Conservation (phyloP, 2,113 vertebrate genomes). For the Anseranas semipalmata region DNA sequence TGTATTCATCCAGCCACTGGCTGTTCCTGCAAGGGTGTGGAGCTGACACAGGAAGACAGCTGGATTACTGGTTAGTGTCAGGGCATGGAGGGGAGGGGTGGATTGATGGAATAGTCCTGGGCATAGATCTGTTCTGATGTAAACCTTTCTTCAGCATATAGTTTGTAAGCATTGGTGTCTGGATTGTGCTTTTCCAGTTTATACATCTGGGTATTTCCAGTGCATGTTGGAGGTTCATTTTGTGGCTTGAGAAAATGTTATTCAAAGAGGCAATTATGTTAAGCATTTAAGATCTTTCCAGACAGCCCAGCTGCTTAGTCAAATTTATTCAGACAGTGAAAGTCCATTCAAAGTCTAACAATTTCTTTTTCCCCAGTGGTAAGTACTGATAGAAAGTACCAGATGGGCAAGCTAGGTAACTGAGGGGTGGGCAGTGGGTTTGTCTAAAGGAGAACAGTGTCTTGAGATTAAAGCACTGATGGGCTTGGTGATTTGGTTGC, state of each 20-base stretch:
- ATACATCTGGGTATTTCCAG: neutral
- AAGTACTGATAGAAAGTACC: neutral
- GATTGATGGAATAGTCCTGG: neutral
- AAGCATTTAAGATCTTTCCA: neutral
- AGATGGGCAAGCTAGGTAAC: neutral
- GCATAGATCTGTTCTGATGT: neutral
- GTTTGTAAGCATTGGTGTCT: neutral
- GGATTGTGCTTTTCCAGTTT: neutral
- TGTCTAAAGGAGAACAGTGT: neutral
- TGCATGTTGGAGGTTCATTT: neutral
- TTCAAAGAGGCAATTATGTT: neutral
- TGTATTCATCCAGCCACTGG: neutral
- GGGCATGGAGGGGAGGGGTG: too few relatives aligned
- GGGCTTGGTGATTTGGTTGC: neutral
- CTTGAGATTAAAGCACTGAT: neutral
- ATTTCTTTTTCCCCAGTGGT: neutral
- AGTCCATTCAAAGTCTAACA: neutral
- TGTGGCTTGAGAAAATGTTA: neutral
- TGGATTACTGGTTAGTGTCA: neutral
- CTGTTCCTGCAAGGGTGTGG: neutral
- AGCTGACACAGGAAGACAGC: neutral
- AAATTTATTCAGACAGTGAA: neutral
- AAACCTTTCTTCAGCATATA: neutral
- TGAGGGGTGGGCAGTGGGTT: neutral
- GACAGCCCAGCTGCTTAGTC: neutral